Evolutionary conservation across 2,113 vertebrate genomes (phyloP).

Genomic region (Crotalus tigris): DNA sequence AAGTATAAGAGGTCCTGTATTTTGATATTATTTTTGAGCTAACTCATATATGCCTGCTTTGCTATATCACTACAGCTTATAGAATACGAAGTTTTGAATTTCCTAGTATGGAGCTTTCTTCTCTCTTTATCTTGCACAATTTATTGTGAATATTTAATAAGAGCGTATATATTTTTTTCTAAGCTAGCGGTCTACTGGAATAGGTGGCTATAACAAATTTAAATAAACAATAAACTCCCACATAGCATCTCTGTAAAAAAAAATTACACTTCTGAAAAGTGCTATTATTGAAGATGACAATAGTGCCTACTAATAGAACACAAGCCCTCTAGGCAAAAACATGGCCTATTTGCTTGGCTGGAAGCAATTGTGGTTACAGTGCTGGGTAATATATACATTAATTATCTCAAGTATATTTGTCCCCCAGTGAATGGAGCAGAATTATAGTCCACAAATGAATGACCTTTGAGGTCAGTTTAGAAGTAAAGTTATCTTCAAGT

Average conservation of each 20-base stretch:
- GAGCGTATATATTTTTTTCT: neutral
- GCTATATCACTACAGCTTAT: neutral
- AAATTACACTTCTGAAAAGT: constrained; percentile 3
- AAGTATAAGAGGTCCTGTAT: neutral
- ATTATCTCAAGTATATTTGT: neutral
- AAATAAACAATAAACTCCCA: neutral
- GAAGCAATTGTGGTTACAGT: constrained; percentile 14
- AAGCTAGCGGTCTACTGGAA: neutral
- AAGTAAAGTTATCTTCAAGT: neutral
- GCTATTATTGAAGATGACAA: constrained; percentile 1
- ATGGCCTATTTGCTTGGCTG: constrained; percentile 9
- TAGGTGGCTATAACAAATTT: neutral
- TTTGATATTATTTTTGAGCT: neutral
- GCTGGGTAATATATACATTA: neutral
- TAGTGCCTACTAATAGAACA: constrained; percentile 10
- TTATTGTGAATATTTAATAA: neutral
- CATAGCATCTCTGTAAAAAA: constrained; percentile 12
- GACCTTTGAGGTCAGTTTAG: neutral
- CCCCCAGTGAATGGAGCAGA: neutral
- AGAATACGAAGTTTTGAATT: neutral
- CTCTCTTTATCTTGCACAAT: neutral
- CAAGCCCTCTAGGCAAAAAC: neutral
- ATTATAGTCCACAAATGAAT: neutral
- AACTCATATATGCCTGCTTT: neutral
- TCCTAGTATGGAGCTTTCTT: neutral